Evolutionary conservation across 2,113 vertebrate genomes (phyloP), one percentile per base, ranked within the genome.

Genomic region (Mus musculus): DNA sequence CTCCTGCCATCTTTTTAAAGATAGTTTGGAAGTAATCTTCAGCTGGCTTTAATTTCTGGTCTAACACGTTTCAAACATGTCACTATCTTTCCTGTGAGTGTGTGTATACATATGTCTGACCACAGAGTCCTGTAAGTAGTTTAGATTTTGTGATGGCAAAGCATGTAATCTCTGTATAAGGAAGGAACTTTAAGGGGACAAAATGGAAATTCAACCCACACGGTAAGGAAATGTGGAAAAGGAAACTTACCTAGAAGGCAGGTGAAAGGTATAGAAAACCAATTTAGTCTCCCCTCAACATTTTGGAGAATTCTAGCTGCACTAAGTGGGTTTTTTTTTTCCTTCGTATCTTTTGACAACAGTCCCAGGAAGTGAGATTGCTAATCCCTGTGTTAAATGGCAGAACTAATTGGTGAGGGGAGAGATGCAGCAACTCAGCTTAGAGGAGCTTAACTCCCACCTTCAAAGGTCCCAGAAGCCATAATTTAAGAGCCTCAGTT

Each of bases 301-400:
- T 65, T 95, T 90, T 92, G 49, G 65, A 75, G 84, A 90, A 88
- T 54, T 3, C 72, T 90, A 22, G 4, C 54, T 69, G 28, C 14
- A 39, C 80, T 81, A 80, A 95, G 49, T 80, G 78, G 24, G 8
- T 65, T 19, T 76, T 88, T 94, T 69, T 67, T 87, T 28, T 17
- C 3, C 20, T 56, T 46, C 8, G 8, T 69, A 54, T 76, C 65
- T 61, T 94, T 89, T 72, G 42, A 77, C 73, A 30, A 82, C 69
- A 75, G 67, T 69, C n/a, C 4, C 33, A 88, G 54, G 67, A 89
- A 94, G 75, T 89, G 33, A 90, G 72, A 46, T 88, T 65, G 39
- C 76, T 95, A 88, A 96, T 86, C 54, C 81, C 67, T 69, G 20
- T 90, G 24, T 93, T 90, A 97, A 97, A 90, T 26, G 10, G 71